These are phyloP conservation scores for Oncorhynchus kisutch DNA, from an alignment of 2,113 vertebrate genomes.

Conservation along the genomic window DNA sequence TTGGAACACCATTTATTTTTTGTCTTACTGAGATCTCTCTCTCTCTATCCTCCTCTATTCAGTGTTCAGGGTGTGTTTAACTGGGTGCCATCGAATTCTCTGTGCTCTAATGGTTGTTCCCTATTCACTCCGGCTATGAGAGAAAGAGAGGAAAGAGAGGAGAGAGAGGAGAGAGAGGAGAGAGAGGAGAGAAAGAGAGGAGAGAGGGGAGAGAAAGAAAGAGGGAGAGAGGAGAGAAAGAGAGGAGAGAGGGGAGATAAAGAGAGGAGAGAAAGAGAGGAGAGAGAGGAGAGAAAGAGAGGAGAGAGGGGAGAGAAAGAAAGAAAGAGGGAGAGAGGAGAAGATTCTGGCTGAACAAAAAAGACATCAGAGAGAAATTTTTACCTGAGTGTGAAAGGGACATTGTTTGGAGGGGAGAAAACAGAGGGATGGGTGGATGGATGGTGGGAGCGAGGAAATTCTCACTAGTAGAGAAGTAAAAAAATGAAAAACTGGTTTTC, in stretches of 20 bases:
- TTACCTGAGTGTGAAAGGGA: slow-evolving; percentile 61
- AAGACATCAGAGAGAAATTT: slow-evolving; percentile 60
- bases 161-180: neutral
- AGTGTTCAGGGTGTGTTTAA: slow-evolving; percentile 63
- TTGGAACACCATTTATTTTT: too few species aligned
- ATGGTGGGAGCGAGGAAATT: neutral
- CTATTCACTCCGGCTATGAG: slow-evolving; percentile 28
- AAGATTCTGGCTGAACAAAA: slow-evolving; percentile 36
- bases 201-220: too few species aligned
- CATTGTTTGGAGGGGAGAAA: slow-evolving; percentile 47
- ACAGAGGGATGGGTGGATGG: slow-evolving; percentile 20
- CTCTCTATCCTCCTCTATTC: slow-evolving; percentile 40
- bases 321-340: slow-evolving; percentile 1
- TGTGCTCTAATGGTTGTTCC: slow-evolving; percentile 58
- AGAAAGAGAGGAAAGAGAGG: slow-evolving; percentile 47
- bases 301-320: too few species aligned
- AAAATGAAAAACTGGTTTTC: neutral
- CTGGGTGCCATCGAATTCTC: slow-evolving; percentile 65
- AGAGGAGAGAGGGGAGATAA: slow-evolving; percentile 49
- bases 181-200: too few species aligned
- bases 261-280: too few species aligned
- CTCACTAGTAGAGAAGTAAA: neutral
- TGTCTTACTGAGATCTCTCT: neutral
- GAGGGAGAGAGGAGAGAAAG: neutral
- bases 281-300: too few species aligned